Evolutionary conservation across 1,140 invertebrate species (phyloP), one percentile per base, ranked within the genome.

Genomic region (Lepidurus couesii): DNA sequence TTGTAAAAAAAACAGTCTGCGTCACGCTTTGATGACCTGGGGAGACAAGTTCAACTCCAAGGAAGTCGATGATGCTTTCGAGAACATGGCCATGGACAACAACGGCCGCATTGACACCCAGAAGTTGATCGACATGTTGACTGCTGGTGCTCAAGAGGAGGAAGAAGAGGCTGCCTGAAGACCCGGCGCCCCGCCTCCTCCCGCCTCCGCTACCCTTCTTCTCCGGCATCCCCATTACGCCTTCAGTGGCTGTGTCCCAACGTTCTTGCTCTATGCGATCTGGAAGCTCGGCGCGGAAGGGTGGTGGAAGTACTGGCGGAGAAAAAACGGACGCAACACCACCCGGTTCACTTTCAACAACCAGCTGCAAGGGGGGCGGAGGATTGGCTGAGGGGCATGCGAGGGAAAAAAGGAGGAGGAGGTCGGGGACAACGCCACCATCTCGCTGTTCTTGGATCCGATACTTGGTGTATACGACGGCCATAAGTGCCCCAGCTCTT

Each of bases 31-130:
- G 83, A 92, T 93, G 90, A 96, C 95, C 86, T 98, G 93, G 90
- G 96, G 97, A 82, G 96, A 99, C 85, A 98, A 97, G 88, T 98
- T 98, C 90, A 90, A 90, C 83, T 88, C 90, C 83, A 92, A 95
- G 84, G 96, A 99, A 87, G 92, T 96, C 83, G 93, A 96, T 85
- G 95, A 97, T 84, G 95, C 95, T 73, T 98, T 92, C 86, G 96
- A 97, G 86, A 93, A 96, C 86, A 95, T 97, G 89, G 94, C 94
- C 43, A 94, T 98, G 83, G 94, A 97, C 85, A 93, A 93, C 84
- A 93, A 93, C 83, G 94, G 95, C 84, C 92, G 92, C 87, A 95
- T 98, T 84, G 95, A 98, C 88, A 96, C 95, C 84, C 88, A 87
- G 80, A 91, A 91, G 84, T 92, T 97, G 82, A 94, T 96, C 86